Evolutionary conservation across 2,797 vertebrate genomes (phyloP).

Genomic region (Galaxias olidus): DNA sequence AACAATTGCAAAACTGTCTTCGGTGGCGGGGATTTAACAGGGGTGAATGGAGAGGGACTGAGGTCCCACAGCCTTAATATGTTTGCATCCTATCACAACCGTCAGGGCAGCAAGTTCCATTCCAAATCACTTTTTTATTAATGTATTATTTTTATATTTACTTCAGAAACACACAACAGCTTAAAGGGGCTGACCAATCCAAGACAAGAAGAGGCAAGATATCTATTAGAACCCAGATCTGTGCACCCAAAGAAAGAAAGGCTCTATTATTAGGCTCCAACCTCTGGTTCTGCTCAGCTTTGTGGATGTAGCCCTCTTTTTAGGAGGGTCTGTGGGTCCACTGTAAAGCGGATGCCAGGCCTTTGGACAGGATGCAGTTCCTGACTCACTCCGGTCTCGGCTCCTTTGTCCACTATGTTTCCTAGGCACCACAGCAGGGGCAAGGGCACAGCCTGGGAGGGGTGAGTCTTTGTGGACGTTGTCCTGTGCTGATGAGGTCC

Average conservation of each 20-base stretch:
- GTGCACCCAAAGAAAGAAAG: conserved; percentile 36
- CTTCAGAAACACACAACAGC: conserved; percentile 9
- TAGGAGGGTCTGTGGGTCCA: conserved; percentile 40
- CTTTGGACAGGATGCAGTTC: conserved; percentile 37
- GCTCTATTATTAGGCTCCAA: conserved; percentile 69
- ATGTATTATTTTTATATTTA: too few relatives aligned
- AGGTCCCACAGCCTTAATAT: too few relatives aligned
- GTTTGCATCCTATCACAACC: too few relatives aligned
- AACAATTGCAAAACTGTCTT: too few relatives aligned
- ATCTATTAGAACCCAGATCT: conserved; percentile 38
- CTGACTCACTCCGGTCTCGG: conserved; percentile 37
- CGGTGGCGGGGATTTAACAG: too few relatives aligned
- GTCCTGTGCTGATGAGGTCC: conserved; percentile 36
- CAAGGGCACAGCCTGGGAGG: conserved; percentile 33
- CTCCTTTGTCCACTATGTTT: conserved; percentile 37
- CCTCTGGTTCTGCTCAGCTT: conserved; percentile 74
- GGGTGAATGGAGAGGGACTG: too few relatives aligned
- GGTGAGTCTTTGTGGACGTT: conserved; percentile 34
- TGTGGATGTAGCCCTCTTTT: conserved; percentile 58
- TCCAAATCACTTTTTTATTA: too few relatives aligned
- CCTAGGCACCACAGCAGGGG: conserved; percentile 44
- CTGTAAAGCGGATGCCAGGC: conserved; percentile 54
- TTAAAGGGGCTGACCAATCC: too few relatives aligned
- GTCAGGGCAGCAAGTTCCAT: too few relatives aligned
- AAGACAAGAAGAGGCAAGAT: conserved; percentile 18